phyloP scores from a whole-genome alignment of 2,113 vertebrate species.

The Mystacornis crossleyi region DNA sequence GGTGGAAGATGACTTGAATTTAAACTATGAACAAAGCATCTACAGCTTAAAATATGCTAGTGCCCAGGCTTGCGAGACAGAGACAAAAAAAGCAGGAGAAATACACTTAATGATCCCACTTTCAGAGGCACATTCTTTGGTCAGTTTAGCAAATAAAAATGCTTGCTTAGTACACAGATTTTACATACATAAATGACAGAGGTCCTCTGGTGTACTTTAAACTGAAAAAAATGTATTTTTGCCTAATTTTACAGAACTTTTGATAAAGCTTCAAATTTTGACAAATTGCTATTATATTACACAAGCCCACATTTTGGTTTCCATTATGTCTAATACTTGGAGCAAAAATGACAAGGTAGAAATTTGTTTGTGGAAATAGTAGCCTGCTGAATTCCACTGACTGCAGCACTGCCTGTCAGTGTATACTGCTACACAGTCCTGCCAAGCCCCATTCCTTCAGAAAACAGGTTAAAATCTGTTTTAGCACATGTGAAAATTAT shows the following conservation, averaged over 20 bases:
- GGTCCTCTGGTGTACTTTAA: not conserved
- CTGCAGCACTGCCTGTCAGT: not conserved
- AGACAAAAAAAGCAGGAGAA: not conserved
- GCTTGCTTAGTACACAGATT: not conserved
- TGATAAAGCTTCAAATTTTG: not conserved
- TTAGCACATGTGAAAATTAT: not conserved
- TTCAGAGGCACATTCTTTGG: not conserved
- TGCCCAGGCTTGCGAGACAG: not conserved
- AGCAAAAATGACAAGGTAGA: not conserved
- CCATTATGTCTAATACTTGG: not conserved
- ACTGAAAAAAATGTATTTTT: not conserved
- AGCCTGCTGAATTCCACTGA: not conserved
- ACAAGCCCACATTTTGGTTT: not conserved
- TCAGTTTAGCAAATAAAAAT: not conserved
- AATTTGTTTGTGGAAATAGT: not conserved
- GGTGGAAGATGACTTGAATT: not conserved
- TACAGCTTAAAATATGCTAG: not conserved
- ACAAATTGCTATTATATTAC: not conserved
- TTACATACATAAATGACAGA: not conserved
- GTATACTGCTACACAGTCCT: not conserved
- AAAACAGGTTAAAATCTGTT: not conserved
- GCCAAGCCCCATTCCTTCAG: not conserved
- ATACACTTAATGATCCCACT: not conserved
- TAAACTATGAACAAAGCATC: not conserved
- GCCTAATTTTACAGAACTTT: not conserved